Evolutionary conservation across 2,113 vertebrate genomes (phyloP).

Genomic region (Nasalis larvatus): DNA sequence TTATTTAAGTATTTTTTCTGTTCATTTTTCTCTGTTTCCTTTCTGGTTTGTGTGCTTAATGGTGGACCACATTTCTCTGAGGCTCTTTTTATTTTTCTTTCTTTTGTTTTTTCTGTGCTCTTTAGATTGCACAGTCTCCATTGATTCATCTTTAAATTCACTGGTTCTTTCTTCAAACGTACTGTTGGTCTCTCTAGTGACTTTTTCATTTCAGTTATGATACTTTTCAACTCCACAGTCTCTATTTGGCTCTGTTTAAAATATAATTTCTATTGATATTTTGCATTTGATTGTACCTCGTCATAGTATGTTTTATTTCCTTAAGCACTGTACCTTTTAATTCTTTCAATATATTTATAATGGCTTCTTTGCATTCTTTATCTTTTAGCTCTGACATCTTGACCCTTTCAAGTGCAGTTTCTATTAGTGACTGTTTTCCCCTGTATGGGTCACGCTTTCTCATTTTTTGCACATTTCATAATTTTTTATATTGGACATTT

Average conservation of each 20-base stretch:
- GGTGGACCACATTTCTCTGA: background rate
- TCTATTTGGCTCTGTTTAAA: background rate
- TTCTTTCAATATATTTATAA: background rate
- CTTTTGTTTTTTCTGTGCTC: background rate
- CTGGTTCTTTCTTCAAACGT: background rate
- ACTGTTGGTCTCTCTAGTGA: background rate
- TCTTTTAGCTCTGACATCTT: background rate
- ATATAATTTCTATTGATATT: background rate
- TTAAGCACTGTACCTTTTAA: background rate
- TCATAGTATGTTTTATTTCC: background rate
- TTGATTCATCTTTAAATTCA: background rate
- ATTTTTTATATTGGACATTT: background rate
- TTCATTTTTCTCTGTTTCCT: background rate
- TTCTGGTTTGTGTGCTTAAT: background rate
- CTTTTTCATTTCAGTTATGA: background rate
- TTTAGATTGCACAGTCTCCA: background rate
- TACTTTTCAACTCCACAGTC: background rate
- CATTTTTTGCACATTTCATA: background rate
- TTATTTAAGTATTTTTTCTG: background rate
- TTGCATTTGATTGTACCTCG: background rate
- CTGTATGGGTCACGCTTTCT: background rate
- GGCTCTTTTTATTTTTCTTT: background rate
- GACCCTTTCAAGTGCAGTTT: background rate
- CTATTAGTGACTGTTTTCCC: background rate
- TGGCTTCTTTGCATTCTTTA: background rate